phyloP scores from a whole-genome alignment of 1,140 invertebrate species.

The Diuraphis noxia region DNA sequence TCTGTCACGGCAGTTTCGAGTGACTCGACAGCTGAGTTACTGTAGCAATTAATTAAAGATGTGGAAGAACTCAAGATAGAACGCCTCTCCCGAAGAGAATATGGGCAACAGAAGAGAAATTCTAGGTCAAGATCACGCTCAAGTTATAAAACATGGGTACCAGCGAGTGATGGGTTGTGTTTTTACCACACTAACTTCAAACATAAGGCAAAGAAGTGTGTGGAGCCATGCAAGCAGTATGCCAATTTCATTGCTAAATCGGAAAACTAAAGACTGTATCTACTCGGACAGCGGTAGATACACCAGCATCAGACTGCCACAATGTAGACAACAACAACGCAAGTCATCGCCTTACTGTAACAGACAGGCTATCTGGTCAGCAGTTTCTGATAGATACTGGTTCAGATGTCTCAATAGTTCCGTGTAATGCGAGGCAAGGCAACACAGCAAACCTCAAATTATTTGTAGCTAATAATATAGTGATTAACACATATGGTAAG shows the following conservation, averaged over 20 bases:
- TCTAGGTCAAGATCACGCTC: neutral
- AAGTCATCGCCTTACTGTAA: neutral
- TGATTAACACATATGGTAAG: neutral
- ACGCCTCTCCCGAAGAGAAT: neutral
- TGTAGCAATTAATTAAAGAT: neutral
- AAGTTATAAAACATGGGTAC: no score
- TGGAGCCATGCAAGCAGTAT: conserved; percentile 4
- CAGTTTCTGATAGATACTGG: neutral
- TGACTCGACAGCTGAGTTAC: neutral
- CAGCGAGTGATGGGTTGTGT: neutral
- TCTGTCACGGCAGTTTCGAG: neutral
- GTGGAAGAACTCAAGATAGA: neutral
- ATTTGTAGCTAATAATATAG: neutral
- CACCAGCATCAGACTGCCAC: neutral
- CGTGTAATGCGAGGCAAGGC: neutral
- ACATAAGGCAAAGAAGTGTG: neutral
- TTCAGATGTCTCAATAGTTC: neutral
- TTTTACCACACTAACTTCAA: neutral
- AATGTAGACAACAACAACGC: neutral
- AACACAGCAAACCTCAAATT: neutral
- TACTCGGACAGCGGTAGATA: neutral
- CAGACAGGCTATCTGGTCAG: neutral
- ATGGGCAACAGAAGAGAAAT: neutral
- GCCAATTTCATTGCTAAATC: no score
- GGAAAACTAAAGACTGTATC: neutral